phyloP scores from a whole-genome alignment of 2,797 vertebrate species.

The Champsocephalus gunnari region DNA sequence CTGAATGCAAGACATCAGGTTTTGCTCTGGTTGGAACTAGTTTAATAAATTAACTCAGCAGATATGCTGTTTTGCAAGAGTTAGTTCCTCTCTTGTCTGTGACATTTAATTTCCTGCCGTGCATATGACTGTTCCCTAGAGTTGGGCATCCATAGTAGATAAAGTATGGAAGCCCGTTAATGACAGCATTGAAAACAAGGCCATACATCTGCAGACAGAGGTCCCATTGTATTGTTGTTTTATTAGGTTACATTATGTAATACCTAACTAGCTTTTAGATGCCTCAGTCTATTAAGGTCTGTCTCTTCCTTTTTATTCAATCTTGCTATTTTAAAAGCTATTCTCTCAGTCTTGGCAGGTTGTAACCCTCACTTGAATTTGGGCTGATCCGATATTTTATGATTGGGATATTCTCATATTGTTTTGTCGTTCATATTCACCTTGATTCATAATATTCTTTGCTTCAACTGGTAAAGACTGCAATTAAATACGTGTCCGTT shows the following conservation, averaged over 20 bases:
- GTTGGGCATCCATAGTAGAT: not conserved
- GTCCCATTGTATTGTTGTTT: no score
- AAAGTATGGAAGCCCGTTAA: not conserved
- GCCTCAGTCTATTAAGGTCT: no score
- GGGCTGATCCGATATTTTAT: no score
- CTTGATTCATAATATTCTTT: not conserved
- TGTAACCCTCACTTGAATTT: no score
- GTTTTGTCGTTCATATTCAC: not conserved
- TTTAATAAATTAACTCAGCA: constrained; percentile 37
- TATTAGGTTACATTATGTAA: no score
- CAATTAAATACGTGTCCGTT: not conserved
- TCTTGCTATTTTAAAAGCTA: no score
- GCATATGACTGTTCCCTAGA: not conserved
- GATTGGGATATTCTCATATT: not conserved
- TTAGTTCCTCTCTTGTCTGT: not conserved
- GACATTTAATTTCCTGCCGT: not conserved
- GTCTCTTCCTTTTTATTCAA: no score
- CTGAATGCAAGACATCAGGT: constrained; percentile 5
- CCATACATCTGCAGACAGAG: not conserved
- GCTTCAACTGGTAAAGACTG: not conserved
- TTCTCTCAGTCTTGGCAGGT: no score
- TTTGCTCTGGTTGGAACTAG: constrained; percentile 2
- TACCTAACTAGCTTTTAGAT: no score
- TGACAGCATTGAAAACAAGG: not conserved
- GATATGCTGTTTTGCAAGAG: constrained; percentile 9